Evolutionary conservation across 2,888 invertebrate species (phyloP).

Genomic region (Campoplex nolae): DNA sequence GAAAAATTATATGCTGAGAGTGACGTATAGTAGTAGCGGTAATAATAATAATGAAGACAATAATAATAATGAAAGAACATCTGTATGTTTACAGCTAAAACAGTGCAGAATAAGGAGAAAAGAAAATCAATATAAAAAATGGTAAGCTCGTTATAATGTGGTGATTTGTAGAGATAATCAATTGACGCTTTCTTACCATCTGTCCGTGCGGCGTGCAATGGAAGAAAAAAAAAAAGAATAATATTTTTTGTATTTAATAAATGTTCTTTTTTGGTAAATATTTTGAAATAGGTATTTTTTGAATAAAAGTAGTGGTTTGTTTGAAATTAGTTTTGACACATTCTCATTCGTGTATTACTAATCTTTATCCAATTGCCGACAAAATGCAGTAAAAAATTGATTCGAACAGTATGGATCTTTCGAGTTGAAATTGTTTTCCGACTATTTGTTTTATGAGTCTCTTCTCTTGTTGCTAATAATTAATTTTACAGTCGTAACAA

Average conservation of each 20-base stretch:
- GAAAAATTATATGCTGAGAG: conserved; percentile 54
- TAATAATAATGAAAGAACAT: neutral
- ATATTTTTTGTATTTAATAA: conserved; percentile 48
- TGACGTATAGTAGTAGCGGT: conserved; percentile 14
- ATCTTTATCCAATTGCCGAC: neutral
- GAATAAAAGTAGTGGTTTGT: neutral
- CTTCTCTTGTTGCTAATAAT: neutral
- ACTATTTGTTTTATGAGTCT: too few species aligned
- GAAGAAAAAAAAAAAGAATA: conserved; percentile 75
- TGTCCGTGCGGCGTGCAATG: conserved; percentile 82
- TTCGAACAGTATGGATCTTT: neutral
- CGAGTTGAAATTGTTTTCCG: too few species aligned
- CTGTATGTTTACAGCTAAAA: conserved; percentile 31
- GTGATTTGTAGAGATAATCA: conserved; percentile 77
- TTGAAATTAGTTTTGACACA: neutral
- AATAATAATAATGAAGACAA: conserved; percentile 1
- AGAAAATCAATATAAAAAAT: conserved; percentile 73
- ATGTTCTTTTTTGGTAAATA: conserved; percentile 22
- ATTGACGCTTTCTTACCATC: conserved; percentile 83
- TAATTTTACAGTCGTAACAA: neutral
- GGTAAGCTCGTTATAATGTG: conserved; percentile 80
- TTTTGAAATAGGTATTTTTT: conserved; percentile 10
- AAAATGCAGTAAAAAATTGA: neutral
- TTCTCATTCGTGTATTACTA: neutral
- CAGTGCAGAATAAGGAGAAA: conserved; percentile 40